Evolutionary conservation across 2,888 invertebrate species (phyloP), one percentile per base, ranked within the genome.

Genomic region (Diachrysia chrysitis): DNA sequence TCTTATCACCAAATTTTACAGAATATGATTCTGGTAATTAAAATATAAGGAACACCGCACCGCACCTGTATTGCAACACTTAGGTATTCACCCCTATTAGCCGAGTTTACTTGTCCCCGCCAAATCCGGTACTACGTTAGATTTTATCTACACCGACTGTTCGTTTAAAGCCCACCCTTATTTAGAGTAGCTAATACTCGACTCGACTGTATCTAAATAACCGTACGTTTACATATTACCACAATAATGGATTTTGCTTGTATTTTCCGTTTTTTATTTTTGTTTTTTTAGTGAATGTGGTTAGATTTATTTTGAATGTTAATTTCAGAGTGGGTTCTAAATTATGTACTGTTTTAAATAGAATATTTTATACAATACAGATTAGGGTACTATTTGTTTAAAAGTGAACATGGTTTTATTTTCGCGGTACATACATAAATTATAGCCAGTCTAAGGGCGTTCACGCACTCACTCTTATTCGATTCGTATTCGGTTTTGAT

Each of bases 71-170:
- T 75, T 64, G 57, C 69, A 77, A 81, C 82, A 80, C 79, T 71
- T 70, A 66, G 67, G 71, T 76, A 79, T 83, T 83, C 81, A 85
- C 78, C 85, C 75, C 64, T 76, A 82, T 81, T 84, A 82, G 82
- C 72, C 46, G 71, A 84, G 77, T 81, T 83, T 78, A 84, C 75
- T 70, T 83, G 75, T 79, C 64, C 67, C 58, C 56, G 61, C 67
- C 72, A 79, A 79, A 79, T 77, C 78, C 74, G 69, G 63, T 70
- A 64, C 63, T 66, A 67, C 58, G 62, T 73, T 74, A 73, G 73
- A 79, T 78, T 83, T 79, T 78, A 84, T 84, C 76, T 76, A 63
- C 63, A 73, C 59, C 42, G 35, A 23, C 58, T 55, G 71, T 64
- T 71, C 69, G 69, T 69, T 73, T 69, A 69, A 84, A 82, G 71